Base-by-base conservation (phyloP, 2,888 invertebrate species). In the Agrochola macilenta region DNA sequence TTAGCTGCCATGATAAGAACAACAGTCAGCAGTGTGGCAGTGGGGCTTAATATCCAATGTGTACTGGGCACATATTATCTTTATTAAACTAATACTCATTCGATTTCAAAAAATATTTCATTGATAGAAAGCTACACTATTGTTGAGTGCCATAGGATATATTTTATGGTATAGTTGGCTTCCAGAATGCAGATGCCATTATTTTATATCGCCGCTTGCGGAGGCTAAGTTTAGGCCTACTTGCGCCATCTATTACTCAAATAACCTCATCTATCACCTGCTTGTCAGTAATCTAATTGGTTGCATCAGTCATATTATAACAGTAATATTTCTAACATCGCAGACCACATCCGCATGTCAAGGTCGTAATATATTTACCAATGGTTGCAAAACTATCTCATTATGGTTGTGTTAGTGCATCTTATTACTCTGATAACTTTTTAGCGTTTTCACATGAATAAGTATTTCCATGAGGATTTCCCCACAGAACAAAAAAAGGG, bases 301-400 rank as follows among this genome's bases (percentile, higher is more conserved):
- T 82, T 82, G 43, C 77, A 17, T 64, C 77, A 64, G 43, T 35
- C 8, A 82, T 82, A 75, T 43, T 76, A 63, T 12, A 58, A 79
- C 30, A 76, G 17, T 64, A n/a, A 57, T 65, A 69, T 78, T 57
- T 69, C 35, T 69, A 57, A 58, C 69, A 65, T 30, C 60, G 7
- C 23, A 39, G 43, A 49, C 57, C 30, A 61, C 43, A 72, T 80
- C 71, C 12, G 66, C 70, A 63, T 69, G 81, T 84, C 76, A 85
- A 82, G 82, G 75, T 64, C n/a, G 23, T 5, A 26, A 7, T 30
- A 61, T 70, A 26, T 73, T 52, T 46, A n/a, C 65, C 9, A 74
- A 84, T 20, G 11, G 46, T 69, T 80, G 26, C 74, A 26, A 69
- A 54, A 74, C 8, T 63, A 63, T 43, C 54, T 78, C 43, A 69